A percentile compares a stretch with the other conserved stretches of the same genome.
Evolutionary conservation across 2,888 invertebrate species (phyloP).

Genomic region (Agonopterix subpropinquella): DNA sequence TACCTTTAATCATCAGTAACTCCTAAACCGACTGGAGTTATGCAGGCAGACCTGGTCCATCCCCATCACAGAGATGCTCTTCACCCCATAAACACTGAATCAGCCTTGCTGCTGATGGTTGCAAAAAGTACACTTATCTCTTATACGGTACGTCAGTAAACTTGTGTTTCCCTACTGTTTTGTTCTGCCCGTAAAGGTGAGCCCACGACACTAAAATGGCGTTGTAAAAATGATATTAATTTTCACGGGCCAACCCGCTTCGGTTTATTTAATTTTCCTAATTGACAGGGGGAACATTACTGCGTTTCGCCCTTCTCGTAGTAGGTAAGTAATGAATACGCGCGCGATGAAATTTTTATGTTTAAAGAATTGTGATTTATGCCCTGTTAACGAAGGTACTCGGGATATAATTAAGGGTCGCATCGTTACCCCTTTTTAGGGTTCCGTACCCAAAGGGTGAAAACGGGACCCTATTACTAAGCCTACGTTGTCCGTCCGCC

Average conservation of each 20-base stretch:
- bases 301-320: slow-evolving; percentile 30
- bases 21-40: too few species aligned
- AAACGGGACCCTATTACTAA: too few species aligned
- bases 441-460: too few species aligned
- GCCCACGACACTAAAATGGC: slow-evolving; percentile 34
- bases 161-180: too few species aligned
- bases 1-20: too few species aligned
- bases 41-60: too few species aligned
- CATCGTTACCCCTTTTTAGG: slow-evolving; percentile 24
- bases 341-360: slow-evolving; percentile 37
- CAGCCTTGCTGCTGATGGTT: too few species aligned
- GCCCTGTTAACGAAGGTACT: slow-evolving; percentile 41
- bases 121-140: too few species aligned
- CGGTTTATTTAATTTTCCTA: slow-evolving; percentile 63
- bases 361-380: slow-evolving; percentile 41
- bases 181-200: slow-evolving; percentile 9
- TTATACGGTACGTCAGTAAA: too few species aligned
- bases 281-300: slow-evolving; percentile 54
- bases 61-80: too few species aligned
- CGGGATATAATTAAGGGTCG: slow-evolving; percentile 39
- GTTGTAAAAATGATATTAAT: slow-evolving; percentile 56
- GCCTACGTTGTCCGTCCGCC: too few species aligned
- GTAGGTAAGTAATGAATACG: slow-evolving; percentile 36
- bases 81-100: too few species aligned
- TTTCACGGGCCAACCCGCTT: slow-evolving; percentile 42